phyloP scores from a whole-genome alignment of 2,797 vertebrate species.

The Australoheros facetus region DNA sequence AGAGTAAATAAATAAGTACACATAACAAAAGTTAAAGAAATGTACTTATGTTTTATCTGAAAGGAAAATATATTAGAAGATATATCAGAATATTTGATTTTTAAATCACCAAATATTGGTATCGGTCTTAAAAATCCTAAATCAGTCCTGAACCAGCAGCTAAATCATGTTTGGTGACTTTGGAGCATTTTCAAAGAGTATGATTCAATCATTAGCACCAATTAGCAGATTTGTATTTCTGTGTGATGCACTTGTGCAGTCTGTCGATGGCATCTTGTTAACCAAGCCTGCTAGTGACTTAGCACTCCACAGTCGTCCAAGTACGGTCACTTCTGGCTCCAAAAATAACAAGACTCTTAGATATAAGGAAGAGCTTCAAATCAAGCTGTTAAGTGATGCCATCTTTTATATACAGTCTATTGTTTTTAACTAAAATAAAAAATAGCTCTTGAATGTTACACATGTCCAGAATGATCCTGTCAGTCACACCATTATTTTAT shows the following conservation, averaged over 20 bases:
- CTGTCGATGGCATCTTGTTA: not conserved
- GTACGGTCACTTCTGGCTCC: not conserved
- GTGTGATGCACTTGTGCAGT: not conserved
- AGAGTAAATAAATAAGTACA: not conserved
- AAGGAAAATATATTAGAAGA: too few relatives aligned
- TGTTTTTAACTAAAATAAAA: not conserved
- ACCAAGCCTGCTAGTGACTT: not conserved
- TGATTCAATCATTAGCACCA: not conserved
- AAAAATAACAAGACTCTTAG: not conserved
- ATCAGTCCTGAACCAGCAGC: too few relatives aligned
- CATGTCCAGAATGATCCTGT: not conserved
- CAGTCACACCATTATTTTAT: not conserved
- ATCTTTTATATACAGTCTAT: not conserved
- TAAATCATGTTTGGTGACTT: too few relatives aligned
- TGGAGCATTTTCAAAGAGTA: too few relatives aligned
- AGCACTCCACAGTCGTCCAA: not conserved
- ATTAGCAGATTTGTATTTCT: not conserved
- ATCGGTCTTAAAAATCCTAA: too few relatives aligned
- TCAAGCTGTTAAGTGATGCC: not conserved
- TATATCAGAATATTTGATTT: too few relatives aligned
- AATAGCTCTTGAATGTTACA: too few relatives aligned
- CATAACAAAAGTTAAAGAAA: not conserved
- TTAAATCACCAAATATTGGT: too few relatives aligned
- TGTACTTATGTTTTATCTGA: too few relatives aligned
- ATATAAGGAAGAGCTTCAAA: not conserved